Base-by-base conservation (phyloP, 2,797 vertebrate genomes). In the Sitta carolinensis region DNA sequence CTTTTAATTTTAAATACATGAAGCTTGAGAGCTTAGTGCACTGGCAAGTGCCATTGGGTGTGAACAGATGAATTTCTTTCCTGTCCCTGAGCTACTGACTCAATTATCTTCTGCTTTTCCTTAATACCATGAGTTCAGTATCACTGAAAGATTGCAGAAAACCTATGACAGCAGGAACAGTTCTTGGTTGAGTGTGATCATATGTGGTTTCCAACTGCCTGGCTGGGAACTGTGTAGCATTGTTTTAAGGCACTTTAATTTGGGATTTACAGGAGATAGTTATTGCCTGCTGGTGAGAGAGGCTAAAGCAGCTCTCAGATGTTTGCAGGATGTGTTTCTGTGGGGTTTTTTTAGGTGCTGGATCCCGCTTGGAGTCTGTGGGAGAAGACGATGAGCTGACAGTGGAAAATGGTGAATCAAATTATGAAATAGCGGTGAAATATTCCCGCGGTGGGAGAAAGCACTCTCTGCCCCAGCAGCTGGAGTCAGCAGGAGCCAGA, bases 351-450 rank as follows among this genome's bases (percentile, higher is more conserved):
- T 27, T 52, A 99, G 99, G 98, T 45, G 98, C 98, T 0, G 98
- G 98, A 89, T 98, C 98, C 76, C 98, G 98, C 7, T 96, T 99
- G 94, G 98, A 99, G 93, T 99, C 99, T 3, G 99, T 99, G 62
- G 99, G 99, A 45, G 99, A 99, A 96, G 98, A 99, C 2, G 99
- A 99, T 10, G 99, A 99, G 92, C 98, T 99, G 90, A 98, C 98
- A 22, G 98, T 99, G 94, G 98, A 98, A 95, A 98, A 98, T 0
- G 98, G 98, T 18, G 98, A 98, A 57, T 93, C 97, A 1, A 95
- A 96, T 95, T 97, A 95, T 0, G 98, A 98, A 58, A 96, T 96
- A 85, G 91, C 95, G 1, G 97, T 98, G 93, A 99, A 98, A 90
- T 98, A 98, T 52, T 97, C 96, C 27, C 96, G 98, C 1, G 98